These are phyloP conservation scores for Doryteuthis pealeii DNA, from an alignment of 1,140 invertebrate species.

Conservation along the genomic window DNA sequence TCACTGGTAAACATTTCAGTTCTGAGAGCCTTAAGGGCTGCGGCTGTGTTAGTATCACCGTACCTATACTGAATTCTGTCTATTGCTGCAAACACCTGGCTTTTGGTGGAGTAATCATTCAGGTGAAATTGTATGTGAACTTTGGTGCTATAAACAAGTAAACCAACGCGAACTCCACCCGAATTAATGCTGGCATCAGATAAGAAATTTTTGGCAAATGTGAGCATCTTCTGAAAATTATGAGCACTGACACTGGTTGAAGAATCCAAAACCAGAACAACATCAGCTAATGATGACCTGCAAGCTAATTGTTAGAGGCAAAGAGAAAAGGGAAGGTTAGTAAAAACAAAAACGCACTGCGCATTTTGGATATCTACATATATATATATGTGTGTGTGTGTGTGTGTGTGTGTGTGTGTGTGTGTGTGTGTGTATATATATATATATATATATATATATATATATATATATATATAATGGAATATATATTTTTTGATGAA, in stretches of 20 bases:
- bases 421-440: no score
- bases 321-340: background rate
- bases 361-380: background rate
- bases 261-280: constrained; percentile 17
- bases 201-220: constrained; percentile 20
- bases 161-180: constrained; percentile 39
- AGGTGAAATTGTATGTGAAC: constrained; percentile 39
- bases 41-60: constrained; percentile 53
- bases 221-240: constrained; percentile 18
- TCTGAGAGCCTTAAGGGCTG: constrained; percentile 41
- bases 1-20: constrained; percentile 38
- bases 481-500: no score
- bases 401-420: no score
- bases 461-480: no score
- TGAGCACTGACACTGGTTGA: constrained; percentile 12
- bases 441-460: no score
- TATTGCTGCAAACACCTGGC: constrained; percentile 36
- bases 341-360: background rate
- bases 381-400: no score
- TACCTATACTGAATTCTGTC: constrained; percentile 39
- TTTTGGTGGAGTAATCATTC: constrained; percentile 29
- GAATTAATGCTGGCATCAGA: constrained; percentile 15
- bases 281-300: constrained; percentile 12
- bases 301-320: constrained; percentile 5
- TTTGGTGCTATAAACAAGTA: constrained; percentile 36